Base-by-base conservation (phyloP, 2,113 vertebrate genomes). In the Mobula birostris region DNA sequence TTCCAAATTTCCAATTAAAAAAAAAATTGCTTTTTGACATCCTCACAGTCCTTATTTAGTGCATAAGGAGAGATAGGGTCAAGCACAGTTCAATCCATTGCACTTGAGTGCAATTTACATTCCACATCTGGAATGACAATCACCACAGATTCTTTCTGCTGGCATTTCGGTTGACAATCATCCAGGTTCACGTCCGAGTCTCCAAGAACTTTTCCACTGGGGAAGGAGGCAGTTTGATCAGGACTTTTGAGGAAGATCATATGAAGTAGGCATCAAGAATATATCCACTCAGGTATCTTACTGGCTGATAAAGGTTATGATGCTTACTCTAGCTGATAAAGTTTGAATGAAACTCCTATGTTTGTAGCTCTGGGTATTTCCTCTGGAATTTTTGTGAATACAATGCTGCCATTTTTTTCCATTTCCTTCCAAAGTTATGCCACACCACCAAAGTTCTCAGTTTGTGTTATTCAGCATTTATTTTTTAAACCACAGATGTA, bases 401-500 rank as follows among this genome's bases (percentile, higher is more conserved):
- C 21, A 58, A 56, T 12, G 21, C 21, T 24, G 24, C 11, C 1
- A 85, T 24, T 27, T n/a, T 11, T 4, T 21, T 9, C 21, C 82
- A 0, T n/a, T n/a, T 48, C 21, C 27, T 32, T 63, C n/a, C 58
- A n/a, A 61, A 61, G 15, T 32, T 29, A 27, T 14, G 58, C 12
- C 29, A 63, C 27, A 87, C 3, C 58, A 88, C 11, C 8, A 29
- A 88, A 63, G 17, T 56, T 83, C 36, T 83, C 77, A 79, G n/a
- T 74, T 74, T 21, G 72, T 88, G 58, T 88, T 63, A 63, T n/a
- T 63, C 27, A n/a, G 58, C 3, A 15, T 88, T 88, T 88, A 63
- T 63, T 87, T 58, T 66, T 32, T 32, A 88, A 66, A 88, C 29
- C 85, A 63, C 85, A 88, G 85, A 66, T 88, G 58, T 88, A 61